phyloP scores from a whole-genome alignment of 2,888 invertebrate genomes.

The Chrysotoxum bicinctum region DNA sequence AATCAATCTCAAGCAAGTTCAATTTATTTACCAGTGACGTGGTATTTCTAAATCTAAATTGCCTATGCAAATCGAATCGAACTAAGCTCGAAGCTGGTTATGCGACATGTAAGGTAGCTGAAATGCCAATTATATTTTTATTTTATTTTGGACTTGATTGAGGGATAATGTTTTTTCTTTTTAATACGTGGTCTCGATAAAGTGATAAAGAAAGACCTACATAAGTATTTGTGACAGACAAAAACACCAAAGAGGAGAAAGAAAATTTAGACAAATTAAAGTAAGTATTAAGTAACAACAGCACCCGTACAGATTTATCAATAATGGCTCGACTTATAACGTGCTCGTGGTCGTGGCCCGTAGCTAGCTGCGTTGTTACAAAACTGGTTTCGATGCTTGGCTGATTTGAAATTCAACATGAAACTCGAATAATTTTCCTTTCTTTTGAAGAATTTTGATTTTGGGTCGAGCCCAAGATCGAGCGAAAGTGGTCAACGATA shows the following conservation, averaged over 20 bases:
- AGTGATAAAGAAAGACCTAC: conserved; percentile 7
- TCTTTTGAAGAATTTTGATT: conserved; percentile 35
- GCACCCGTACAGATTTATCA: not conserved
- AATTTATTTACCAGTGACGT: conserved; percentile 4
- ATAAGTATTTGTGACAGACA: not conserved
- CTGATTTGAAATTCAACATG: conserved; percentile 25
- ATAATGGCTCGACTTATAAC: not conserved
- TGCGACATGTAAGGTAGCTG: not conserved
- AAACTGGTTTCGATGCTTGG: conserved; percentile 52
- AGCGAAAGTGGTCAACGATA: conserved; percentile 56
- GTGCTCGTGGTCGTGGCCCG: conserved; percentile 20
- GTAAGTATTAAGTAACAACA: conserved; percentile 49
- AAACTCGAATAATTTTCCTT: conserved; percentile 51
- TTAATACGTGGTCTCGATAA: conserved; percentile 55
- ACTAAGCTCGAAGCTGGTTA: not conserved
- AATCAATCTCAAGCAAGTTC: not conserved
- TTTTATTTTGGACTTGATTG: conserved; percentile 14
- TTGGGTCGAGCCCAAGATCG: conserved; percentile 57
- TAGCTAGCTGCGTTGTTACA: conserved; percentile 16
- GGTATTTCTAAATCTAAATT: not conserved
- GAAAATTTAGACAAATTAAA: conserved; percentile 6
- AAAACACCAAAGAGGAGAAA: not conserved
- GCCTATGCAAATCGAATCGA: not conserved
- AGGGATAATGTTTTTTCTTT: conserved; percentile 42
- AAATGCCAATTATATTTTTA: conserved; percentile 14